Evolutionary conservation across 2,113 vertebrate species (phyloP), one percentile per base, ranked within the genome.

Genomic region (Zosterops japonicus): DNA sequence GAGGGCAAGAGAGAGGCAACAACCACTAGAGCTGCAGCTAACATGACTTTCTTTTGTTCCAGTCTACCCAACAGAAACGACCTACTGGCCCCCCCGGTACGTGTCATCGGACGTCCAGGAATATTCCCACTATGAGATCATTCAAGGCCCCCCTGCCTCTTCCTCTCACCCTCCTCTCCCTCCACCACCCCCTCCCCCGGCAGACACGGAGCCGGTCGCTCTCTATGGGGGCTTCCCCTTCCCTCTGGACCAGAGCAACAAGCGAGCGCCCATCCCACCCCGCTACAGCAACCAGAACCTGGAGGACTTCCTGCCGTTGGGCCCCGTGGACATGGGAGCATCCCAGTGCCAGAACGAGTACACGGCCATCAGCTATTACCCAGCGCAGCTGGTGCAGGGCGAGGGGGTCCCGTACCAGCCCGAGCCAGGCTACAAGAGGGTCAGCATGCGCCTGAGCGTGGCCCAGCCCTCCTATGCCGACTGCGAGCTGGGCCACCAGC

Each of bases 241-340:
- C 95, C 99, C 99, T 0, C 97, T 99, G 92, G 98, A 99, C 39
- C 98, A 98, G 55, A 98, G 94, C 18, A 99, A 99, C 97, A 99
- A 99, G 63, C 98, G 99, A 5, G 99, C 99, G 0, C 99, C 99
- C 6, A 98, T 99, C n/a, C 99, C 99, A 0, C 99, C 99, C 6
- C 98, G 99, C 95, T 99, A 99, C 93, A 99, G 99, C 98, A 99
- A 99, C 97, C 99, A 99, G 95, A 99, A 99, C 97, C 98, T 99
- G 97, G 99, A 99, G 81, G 99, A 99, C 93, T 99, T 99, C 96
- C 96, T 99, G 83, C 98, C 98, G 0, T 98, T 98, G 0, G 97
- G 98, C 10, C 98, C 98, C 2, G 95, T 84, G 29, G 99, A 99
- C 2, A 65, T 97, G 15, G 98, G 97, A 61, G 97, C 97, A 9